Conservation (phyloP, 2,797 vertebrate genomes). For the Vespertilio murinus region DNA sequence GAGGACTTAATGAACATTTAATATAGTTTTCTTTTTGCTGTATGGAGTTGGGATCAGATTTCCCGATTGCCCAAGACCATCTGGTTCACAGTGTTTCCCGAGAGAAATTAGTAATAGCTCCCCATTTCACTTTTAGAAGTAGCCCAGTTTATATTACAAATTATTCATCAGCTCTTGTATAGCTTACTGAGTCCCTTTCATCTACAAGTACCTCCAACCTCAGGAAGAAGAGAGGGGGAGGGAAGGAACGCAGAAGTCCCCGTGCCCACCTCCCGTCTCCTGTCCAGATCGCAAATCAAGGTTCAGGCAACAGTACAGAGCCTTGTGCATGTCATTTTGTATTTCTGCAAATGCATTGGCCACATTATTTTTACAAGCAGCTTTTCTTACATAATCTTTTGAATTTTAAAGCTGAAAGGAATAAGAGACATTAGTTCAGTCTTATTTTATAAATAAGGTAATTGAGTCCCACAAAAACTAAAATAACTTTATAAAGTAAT, state of each 20-base stretch:
- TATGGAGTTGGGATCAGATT: neutral
- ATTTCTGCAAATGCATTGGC: neutral
- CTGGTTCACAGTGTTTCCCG: neutral
- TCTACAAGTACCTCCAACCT: neutral
- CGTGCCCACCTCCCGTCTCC: neutral
- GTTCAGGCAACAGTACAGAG: fast-evolving
- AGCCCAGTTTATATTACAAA: neutral
- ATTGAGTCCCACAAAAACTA: neutral
- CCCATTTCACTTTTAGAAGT: neutral
- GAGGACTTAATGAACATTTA: neutral
- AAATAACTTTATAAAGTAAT: neutral
- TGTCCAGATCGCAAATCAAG: fast-evolving
- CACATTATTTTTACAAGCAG: neutral
- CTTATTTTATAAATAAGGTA: neutral
- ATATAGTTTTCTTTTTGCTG: neutral
- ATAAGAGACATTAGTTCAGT: neutral
- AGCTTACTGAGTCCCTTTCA: neutral
- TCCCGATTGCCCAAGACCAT: neutral
- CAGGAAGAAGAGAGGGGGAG: neutral
- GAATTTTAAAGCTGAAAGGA: neutral
- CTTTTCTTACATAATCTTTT: neutral
- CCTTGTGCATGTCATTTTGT: no score
- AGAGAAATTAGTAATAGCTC: neutral
- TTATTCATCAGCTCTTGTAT: fast-evolving
- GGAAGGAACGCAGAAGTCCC: fast-evolving